Evolutionary conservation across 2,113 vertebrate species (phyloP), one percentile per base, ranked within the genome.

Genomic region (Nansenia antarctica): DNA sequence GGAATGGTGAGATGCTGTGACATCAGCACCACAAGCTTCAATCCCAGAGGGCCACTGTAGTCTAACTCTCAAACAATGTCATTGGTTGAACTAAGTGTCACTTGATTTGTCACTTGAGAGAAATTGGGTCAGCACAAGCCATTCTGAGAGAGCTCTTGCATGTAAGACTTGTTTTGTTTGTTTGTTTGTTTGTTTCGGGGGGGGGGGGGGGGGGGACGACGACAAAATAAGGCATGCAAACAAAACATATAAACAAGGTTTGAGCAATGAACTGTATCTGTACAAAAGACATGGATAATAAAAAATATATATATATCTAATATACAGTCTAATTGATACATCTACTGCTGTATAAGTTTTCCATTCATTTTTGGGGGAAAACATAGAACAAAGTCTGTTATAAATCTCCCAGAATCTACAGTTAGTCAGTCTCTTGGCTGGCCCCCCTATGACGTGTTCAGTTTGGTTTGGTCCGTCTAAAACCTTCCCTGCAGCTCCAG

Each of bases 271-370:
- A 82, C 32, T 68, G 64, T 73, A 65, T 77, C 78, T 81, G 76
- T 82, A 84, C 53, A 77, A 57, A 78, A 79, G 45, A 66, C 29
- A 60, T 70, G 73, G 64, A 68, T 83, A 82, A 68, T 79, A 82
- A 85, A 74, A 88, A 84, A 87, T 76, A 69, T 62, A 67, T 35
- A n/a, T 73, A 45, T 61, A 73, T 89, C 81, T 80, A 73, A 86
- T 87, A 85, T 82, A 86, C 76, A 82, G 72, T 86, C 81, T 86
- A 83, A 75, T 71, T 68, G 70, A 69, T 72, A 74, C 69, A 80
- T 71, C 54, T 81, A 70, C 63, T 74, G 63, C 47, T 73, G 76
- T 76, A 78, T 77, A 77, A 76, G 75, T 74, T 45, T 54, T 80
- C 58, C 39, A 66, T 83, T 85, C 74, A 81, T 42, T 29, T 84